phyloP scores from a whole-genome alignment of 2,888 invertebrate genomes.

The Xylota segnis region DNA sequence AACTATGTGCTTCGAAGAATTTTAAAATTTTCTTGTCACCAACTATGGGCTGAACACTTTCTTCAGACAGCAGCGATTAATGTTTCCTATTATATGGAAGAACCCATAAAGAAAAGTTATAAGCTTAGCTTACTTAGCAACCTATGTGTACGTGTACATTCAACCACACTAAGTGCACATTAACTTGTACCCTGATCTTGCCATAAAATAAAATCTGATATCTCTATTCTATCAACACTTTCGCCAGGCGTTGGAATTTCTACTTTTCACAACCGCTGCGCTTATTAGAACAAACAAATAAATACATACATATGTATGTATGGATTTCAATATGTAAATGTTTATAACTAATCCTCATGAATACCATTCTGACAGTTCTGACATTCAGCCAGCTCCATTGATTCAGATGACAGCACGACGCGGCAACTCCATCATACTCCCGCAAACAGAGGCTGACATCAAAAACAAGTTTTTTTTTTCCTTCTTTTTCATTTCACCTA shows the following conservation, averaged over 20 bases:
- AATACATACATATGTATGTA: background rate
- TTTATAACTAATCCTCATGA: background rate
- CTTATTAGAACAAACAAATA: background rate
- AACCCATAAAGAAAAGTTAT: background rate
- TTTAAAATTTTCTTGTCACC: slow-evolving; percentile 20
- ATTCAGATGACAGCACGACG: slow-evolving; percentile 1
- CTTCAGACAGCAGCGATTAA: slow-evolving; percentile 9
- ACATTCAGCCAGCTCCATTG: background rate
- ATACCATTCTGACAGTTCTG: background rate
- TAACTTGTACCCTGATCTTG: slow-evolving; percentile 17
- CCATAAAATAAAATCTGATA: slow-evolving; percentile 22
- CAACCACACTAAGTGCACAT: slow-evolving; percentile 36
- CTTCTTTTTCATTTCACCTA: background rate
- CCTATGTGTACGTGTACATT: background rate
- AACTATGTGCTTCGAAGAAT: background rate
- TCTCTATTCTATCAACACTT: slow-evolving; percentile 24
- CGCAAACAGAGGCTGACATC: slow-evolving; percentile 1
- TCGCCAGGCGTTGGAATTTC: slow-evolving; percentile 3
- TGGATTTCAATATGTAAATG: background rate
- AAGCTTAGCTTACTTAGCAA: slow-evolving; percentile 17
- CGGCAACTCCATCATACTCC: background rate
- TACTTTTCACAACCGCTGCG: background rate
- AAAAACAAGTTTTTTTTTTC: slow-evolving; percentile 31
- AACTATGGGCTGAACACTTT: slow-evolving; percentile 22
- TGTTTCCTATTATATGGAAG: background rate